A percentile compares a stretch with the other conserved stretches of the same genome.
Evolutionary conservation across 2,797 vertebrate genomes (phyloP).

Genomic region (Margarornis squamiger): DNA sequence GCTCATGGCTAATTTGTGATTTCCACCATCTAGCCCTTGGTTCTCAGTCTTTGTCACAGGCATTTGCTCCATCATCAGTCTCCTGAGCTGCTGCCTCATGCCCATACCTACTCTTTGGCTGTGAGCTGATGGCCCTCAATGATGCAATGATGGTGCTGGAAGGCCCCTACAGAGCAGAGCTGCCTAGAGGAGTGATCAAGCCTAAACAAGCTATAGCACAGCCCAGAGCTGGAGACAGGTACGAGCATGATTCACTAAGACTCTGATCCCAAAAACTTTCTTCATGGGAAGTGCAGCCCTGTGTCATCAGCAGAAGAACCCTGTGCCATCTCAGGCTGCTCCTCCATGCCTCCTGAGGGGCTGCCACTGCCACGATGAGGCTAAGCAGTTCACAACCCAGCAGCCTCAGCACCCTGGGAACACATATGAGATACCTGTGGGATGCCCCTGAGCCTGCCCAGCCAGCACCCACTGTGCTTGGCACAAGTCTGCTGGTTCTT

Average conservation of each 20-base stretch:
- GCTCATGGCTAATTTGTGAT: rapidly evolving
- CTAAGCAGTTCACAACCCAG: neutral
- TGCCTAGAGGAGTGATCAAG: neutral
- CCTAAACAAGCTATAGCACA: neutral
- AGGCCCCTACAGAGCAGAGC: neutral
- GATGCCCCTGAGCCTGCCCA: neutral
- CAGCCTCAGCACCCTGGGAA: neutral
- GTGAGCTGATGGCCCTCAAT: neutral
- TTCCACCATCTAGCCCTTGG: neutral
- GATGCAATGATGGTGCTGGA: neutral
- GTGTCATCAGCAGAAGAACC: neutral
- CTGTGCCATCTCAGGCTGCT: neutral
- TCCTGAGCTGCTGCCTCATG: neutral
- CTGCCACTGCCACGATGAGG: neutral
- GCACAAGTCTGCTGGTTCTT: neutral
- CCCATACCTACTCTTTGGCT: rapidly evolving
- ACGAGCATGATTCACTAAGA: neutral
- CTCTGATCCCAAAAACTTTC: neutral
- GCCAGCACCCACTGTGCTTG: neutral
- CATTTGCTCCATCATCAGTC: rapidly evolving
- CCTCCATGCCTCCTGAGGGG: rapidly evolving
- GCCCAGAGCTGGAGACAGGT: neutral
- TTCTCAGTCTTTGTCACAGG: neutral
- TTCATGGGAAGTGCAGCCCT: rapidly evolving
- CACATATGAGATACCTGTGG: neutral